Base-by-base conservation (phyloP, 1,140 invertebrate genomes). In the Ceratoteleas bidentatus region DNA sequence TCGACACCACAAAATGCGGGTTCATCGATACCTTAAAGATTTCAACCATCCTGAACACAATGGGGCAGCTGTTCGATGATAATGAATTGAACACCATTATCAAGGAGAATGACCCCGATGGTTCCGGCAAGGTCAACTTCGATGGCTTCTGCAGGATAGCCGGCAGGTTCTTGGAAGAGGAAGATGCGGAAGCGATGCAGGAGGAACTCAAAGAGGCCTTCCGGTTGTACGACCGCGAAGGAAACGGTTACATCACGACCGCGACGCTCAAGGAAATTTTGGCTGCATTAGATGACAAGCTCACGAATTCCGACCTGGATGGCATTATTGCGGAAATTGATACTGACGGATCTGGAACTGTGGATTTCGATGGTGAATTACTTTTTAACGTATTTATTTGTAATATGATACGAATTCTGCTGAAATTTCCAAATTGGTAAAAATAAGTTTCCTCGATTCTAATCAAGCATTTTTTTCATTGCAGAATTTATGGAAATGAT, bases 121-220 rank as follows among this genome's bases (percentile, higher is more conserved):
- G 95, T 34, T 93, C 94, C 11, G 97, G 97, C 49, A 97, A 97
- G 91, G 95, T 98, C 36, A 97, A 98, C 87, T 98, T 99, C 81
- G 97, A 98, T 84, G 96, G 96, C 47, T 99, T 99, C 91, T 96
- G 96, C 85, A 94, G 94, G 83, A 96, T 99, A 77, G 97, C 97
- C 8, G 95, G 96, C 24, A 95, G 97, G 88, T 98, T 98, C 92
- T 93, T 98, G 6, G 96, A 96, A 83, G 96, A 98, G 86, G 96
- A 98, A 87, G 97, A 98, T 85, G 96, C 96, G 74, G 96, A 97
- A 88, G 97, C 97, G 53, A 98, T 98, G 93, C 96, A 97, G 89
- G 96, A 98, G 88, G 97, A 98, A 92, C 93, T 98, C 50, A 97
- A 97, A 85, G 97, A 98, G 93, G 97, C 97, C 56, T 98, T 98